Conservation (phyloP, 2,113 vertebrate species). For the Trichomycterus rosablanca region DNA sequence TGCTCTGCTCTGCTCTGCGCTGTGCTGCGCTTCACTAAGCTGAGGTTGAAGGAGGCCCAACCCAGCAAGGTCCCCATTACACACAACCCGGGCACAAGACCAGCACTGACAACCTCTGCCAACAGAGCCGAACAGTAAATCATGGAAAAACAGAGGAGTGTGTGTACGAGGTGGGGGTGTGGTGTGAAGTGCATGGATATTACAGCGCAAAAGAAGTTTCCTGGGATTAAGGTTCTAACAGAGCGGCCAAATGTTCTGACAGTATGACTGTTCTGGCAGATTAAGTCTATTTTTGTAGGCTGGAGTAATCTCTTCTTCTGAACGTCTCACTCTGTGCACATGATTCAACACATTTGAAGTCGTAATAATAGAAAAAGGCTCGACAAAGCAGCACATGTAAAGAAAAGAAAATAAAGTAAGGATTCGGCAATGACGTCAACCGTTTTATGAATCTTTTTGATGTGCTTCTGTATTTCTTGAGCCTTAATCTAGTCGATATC, state of each 20-base stretch:
- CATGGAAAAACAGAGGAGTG: slow-evolving; percentile 37
- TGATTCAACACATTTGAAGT: too few species aligned
- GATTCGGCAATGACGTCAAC: too few species aligned
- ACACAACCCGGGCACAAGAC: slow-evolving; percentile 41
- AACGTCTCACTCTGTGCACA: too few species aligned
- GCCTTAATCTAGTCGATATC: too few species aligned
- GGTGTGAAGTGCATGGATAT: slow-evolving; percentile 26
- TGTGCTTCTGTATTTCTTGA: too few species aligned
- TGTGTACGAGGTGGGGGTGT: slow-evolving; percentile 9
- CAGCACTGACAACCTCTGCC: slow-evolving; percentile 28
- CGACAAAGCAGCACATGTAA: too few species aligned
- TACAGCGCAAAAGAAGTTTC: slow-evolving; percentile 19
- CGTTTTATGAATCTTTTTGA: too few species aligned
- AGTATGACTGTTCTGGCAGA: background rate
- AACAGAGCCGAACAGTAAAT: slow-evolving; percentile 42
- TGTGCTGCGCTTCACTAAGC: slow-evolving; percentile 32
- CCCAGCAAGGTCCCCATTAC: slow-evolving; percentile 48
- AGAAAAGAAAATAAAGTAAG: too few species aligned
- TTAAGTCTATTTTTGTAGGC: background rate
- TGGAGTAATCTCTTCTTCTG: slow-evolving; percentile 1
- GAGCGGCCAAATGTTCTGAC: background rate
- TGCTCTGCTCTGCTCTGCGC: slow-evolving; percentile 28
- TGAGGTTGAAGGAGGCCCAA: slow-evolving; percentile 38
- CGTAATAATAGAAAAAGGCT: too few species aligned
- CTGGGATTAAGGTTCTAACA: slow-evolving; percentile 7